Conservation (phyloP, 2,888 invertebrate species). For the Anthophora plumipes region DNA sequence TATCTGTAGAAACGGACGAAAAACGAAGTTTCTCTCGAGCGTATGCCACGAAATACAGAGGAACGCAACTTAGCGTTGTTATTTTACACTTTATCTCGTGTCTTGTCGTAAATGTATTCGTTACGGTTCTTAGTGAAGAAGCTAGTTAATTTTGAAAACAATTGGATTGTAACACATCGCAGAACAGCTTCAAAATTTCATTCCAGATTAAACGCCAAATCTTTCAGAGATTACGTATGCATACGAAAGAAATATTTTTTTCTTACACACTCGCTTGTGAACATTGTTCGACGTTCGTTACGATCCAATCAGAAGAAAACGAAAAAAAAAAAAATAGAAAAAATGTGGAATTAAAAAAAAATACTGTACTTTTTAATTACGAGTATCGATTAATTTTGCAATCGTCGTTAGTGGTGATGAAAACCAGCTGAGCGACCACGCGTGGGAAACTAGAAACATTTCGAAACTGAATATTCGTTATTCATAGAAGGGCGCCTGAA, state of each 20-base stretch:
- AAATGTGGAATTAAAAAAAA: background rate
- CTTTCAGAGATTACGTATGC: no score
- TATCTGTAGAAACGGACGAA: background rate
- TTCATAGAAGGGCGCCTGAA: background rate
- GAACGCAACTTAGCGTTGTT: background rate
- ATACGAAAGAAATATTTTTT: no score
- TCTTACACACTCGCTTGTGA: background rate
- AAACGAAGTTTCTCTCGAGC: background rate
- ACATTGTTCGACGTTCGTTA: conserved; percentile 10
- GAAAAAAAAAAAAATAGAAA: background rate
- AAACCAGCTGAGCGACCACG: background rate
- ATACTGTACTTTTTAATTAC: background rate
- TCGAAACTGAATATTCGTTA: background rate
- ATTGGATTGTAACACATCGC: conserved; percentile 15
- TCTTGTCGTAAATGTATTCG: background rate
- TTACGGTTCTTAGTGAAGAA: background rate
- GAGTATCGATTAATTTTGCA: background rate
- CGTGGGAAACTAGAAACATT: background rate
- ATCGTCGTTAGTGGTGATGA: background rate
- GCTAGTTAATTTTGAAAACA: background rate
- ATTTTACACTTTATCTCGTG: background rate
- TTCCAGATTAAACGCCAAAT: no score
- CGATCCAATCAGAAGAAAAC: background rate
- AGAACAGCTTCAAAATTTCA: no score
- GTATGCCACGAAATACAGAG: background rate